A percentile compares a stretch with the other conserved stretches of the same genome.
Evolutionary conservation across 2,888 invertebrate species (phyloP).

Genomic region (Xanthia togata): DNA sequence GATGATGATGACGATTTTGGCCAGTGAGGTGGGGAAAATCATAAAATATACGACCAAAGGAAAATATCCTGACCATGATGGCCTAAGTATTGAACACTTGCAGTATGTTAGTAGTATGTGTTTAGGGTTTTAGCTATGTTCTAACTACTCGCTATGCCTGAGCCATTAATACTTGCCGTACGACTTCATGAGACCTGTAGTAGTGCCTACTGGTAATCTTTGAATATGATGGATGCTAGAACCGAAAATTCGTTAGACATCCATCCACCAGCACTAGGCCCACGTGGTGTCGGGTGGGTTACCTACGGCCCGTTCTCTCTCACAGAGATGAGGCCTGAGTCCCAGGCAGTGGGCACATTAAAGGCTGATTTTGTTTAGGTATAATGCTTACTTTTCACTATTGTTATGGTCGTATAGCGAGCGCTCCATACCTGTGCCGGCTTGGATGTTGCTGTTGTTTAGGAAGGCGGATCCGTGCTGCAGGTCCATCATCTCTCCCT

Average conservation of each 20-base stretch:
- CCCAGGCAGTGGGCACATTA: not conserved
- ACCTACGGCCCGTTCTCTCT: not conserved
- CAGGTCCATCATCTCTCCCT: slow-evolving; percentile 97
- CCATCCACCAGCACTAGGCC: not conserved
- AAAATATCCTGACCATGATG: too few species aligned
- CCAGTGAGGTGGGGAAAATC: too few species aligned
- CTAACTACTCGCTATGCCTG: too few species aligned
- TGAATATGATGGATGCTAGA: too few species aligned
- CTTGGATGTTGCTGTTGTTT: slow-evolving; percentile 94
- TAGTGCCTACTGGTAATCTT: too few species aligned
- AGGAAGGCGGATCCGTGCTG: slow-evolving; percentile 97
- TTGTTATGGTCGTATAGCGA: not conserved
- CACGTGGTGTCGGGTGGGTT: not conserved
- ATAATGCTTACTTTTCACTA: not conserved
- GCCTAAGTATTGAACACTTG: too few species aligned
- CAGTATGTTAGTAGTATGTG: too few species aligned
- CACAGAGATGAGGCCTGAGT: not conserved
- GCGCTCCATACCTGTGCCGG: slow-evolving; percentile 84
- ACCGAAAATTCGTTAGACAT: not conserved
- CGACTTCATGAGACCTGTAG: too few species aligned
- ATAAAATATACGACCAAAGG: too few species aligned
- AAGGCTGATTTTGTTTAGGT: not conserved
- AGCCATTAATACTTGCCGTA: too few species aligned
- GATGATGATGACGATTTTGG: too few species aligned
- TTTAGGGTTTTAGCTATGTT: too few species aligned